Evolutionary conservation across 2,888 invertebrate species (phyloP).

Genomic region (Pachliopta kotzebuea): DNA sequence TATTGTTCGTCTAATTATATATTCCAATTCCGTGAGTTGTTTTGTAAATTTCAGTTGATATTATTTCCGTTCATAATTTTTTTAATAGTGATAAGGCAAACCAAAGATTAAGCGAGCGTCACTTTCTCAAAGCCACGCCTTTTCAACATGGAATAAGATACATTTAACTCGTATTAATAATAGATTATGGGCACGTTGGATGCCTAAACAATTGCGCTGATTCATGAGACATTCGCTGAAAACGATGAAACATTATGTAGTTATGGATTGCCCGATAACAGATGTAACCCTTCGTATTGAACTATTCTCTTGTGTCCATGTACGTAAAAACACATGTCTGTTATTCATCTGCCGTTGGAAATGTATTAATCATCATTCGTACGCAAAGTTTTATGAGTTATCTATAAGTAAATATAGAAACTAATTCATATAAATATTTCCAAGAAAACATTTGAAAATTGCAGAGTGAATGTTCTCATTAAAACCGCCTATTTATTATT

Average conservation of each 20-base stretch:
- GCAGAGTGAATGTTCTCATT: conserved; percentile 6
- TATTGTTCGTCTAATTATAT: no score
- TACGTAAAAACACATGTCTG: no score
- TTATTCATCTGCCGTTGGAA: no score
- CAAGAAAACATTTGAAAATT: background rate
- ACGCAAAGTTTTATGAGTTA: no score
- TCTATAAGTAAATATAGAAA: no score
- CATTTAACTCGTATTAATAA: conserved; percentile 38
- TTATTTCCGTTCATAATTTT: conserved; percentile 5
- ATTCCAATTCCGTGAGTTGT: no score
- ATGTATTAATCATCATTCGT: no score
- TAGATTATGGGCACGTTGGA: conserved; percentile 41
- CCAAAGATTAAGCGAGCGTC: conserved; percentile 4
- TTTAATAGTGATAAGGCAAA: conserved; percentile 9
- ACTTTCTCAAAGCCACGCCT: conserved; percentile 27
- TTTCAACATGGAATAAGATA: conserved; percentile 31
- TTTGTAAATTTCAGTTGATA: no score
- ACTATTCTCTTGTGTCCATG: background rate
- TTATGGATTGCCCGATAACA: background rate
- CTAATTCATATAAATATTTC: background rate
- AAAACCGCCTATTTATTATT: conserved; percentile 15
- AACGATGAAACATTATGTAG: conserved; percentile 54
- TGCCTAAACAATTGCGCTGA: conserved; percentile 54
- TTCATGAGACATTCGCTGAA: conserved; percentile 58
- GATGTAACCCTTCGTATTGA: background rate